These are phyloP conservation scores for Tinamus guttatus DNA, from an alignment of 2,113 vertebrate species.

Conservation along the genomic window DNA sequence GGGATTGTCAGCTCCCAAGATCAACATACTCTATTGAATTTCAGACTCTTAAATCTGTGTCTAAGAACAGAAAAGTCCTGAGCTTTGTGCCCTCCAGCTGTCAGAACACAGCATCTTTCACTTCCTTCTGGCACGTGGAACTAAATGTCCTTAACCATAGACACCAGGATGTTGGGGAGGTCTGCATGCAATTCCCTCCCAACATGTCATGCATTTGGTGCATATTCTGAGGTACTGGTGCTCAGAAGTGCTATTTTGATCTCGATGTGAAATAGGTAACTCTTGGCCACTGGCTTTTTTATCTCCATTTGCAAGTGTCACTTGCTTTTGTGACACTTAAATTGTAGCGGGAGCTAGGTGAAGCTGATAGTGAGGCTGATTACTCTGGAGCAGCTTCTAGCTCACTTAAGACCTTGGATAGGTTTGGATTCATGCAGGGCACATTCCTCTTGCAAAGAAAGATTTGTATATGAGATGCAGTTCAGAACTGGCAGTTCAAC, in stretches of 20 bases:
- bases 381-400: background rate
- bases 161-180: background rate
- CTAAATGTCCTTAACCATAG: rapidly evolving
- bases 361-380: background rate
- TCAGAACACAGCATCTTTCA: rapidly evolving
- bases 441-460: background rate
- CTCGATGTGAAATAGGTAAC: background rate
- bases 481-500: background rate
- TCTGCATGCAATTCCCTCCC: background rate
- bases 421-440: background rate
- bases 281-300: background rate
- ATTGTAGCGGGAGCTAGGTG: background rate
- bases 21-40: background rate
- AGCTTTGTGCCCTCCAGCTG: background rate
- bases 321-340: background rate
- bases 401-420: background rate
- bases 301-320: background rate
- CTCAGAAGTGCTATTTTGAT: rapidly evolving
- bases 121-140: background rate
- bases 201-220: rapidly evolving
- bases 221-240: background rate
- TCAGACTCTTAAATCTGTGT: background rate
- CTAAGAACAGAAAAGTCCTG: background rate
- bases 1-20: background rate
- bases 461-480: background rate